Percentiles rank a stretch among this genome's conserved stretches.
Conservation (phyloP, 1,140 invertebrate species). For the Adoxophyes honmai region DNA sequence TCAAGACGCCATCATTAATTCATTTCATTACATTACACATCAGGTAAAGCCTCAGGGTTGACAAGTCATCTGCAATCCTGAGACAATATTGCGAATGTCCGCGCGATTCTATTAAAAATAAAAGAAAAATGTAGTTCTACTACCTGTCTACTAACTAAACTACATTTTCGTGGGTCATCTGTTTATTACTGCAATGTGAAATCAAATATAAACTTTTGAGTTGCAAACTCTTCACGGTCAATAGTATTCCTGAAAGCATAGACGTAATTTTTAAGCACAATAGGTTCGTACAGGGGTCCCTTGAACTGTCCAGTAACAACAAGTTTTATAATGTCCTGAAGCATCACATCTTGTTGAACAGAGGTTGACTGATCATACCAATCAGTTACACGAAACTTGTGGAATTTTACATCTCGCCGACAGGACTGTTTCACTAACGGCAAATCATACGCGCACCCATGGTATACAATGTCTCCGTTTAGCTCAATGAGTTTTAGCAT, state of each 20-base stretch:
- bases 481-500: conserved; percentile 84
- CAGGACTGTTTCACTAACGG: conserved; percentile 91
- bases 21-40: too few relatives aligned
- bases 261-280: conserved; percentile 85
- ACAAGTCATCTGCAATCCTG: too few relatives aligned
- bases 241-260: conserved; percentile 84
- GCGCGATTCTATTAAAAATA: too few relatives aligned
- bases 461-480: conserved; percentile 91
- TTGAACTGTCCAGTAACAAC: conserved; percentile 83
- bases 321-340: conserved; percentile 83
- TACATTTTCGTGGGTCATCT: too few relatives aligned
- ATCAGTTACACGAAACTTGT: conserved; percentile 94
- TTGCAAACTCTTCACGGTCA: conserved; percentile 81
- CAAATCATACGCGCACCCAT: conserved; percentile 95
- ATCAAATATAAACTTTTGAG: conserved; percentile 84
- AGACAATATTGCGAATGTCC: too few relatives aligned
- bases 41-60: too few relatives aligned
- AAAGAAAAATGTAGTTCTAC: too few relatives aligned
- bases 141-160: too few relatives aligned
- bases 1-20: too few relatives aligned
- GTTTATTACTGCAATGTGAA: conserved; percentile 64
- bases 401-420: conserved; percentile 89
- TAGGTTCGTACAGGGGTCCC: conserved; percentile 83
- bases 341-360: conserved; percentile 83
- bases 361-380: conserved; percentile 82